phyloP scores from a whole-genome alignment of 2,888 invertebrate species.

The Acanthoscelides obtectus region DNA sequence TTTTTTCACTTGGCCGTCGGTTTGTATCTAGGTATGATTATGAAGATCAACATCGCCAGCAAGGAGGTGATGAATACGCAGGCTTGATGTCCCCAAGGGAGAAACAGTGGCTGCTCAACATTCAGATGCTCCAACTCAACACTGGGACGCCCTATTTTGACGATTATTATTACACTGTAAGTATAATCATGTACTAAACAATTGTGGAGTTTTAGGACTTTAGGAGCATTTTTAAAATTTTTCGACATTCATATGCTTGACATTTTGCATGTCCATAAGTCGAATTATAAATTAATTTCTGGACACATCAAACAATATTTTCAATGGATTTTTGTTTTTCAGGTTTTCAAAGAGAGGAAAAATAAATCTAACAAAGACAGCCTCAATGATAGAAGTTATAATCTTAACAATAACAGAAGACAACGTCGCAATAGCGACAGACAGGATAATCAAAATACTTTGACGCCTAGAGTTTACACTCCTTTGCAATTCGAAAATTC shows the following conservation, averaged over 20 bases:
- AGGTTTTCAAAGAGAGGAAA: slow-evolving; percentile 64
- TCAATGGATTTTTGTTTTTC: slow-evolving; percentile 9
- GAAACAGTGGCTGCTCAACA: slow-evolving; percentile 94
- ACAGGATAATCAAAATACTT: slow-evolving; percentile 50
- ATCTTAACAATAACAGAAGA: slow-evolving; percentile 43
- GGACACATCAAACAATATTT: too few species aligned
- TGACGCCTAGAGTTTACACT: slow-evolving; percentile 60
- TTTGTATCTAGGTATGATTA: background rate
- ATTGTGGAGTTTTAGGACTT: too few species aligned
- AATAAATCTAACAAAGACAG: slow-evolving; percentile 52
- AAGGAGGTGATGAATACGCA: slow-evolving; percentile 67
- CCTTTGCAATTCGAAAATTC: slow-evolving; percentile 94
- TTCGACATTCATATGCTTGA: too few species aligned
- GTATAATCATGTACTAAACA: slow-evolving; percentile 28
- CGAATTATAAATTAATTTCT: too few species aligned
- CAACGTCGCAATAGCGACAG: slow-evolving; percentile 44
- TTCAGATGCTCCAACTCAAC: slow-evolving; percentile 89
- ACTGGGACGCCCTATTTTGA: slow-evolving; percentile 94
- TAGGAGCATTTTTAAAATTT: too few species aligned
- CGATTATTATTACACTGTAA: slow-evolving; percentile 93
- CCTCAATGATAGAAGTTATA: slow-evolving; percentile 51
- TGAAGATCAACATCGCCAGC: slow-evolving; percentile 33
- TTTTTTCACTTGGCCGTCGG: slow-evolving; percentile 42
- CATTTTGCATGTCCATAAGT: too few species aligned
- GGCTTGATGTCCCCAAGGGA: slow-evolving; percentile 92